Conservation (phyloP, 2,113 vertebrate genomes). For the Nibea albiflora region DNA sequence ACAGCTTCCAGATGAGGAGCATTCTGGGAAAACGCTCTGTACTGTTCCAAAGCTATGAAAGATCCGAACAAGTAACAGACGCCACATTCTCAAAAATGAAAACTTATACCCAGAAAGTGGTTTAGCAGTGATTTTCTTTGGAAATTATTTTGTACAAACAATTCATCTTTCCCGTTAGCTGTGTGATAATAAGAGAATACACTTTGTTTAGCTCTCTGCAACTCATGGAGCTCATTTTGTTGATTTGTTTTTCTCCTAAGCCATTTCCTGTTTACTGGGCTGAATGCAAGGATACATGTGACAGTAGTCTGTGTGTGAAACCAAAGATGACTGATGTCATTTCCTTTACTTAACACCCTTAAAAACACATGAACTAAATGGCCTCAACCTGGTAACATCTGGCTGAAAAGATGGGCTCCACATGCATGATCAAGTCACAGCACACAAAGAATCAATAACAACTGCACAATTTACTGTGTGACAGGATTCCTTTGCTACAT, state of each 20-base stretch:
- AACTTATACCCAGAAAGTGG: background rate
- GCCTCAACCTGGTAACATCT: constrained; percentile 59
- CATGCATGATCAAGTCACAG: constrained; percentile 8
- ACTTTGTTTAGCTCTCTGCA: constrained; percentile 26
- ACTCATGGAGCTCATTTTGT: constrained; percentile 42
- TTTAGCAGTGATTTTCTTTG: constrained; percentile 25
- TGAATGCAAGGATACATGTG: constrained; percentile 48
- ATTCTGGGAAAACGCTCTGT: constrained; percentile 30
- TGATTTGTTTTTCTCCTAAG: constrained; percentile 47
- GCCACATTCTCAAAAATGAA: constrained; percentile 8
- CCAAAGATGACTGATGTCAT: constrained; percentile 59
- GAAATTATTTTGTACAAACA: background rate
- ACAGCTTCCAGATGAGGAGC: constrained; percentile 23
- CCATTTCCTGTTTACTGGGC: constrained; percentile 72
- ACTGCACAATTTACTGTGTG: background rate
- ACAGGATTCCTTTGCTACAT: background rate
- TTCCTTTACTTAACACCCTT: constrained; percentile 64
- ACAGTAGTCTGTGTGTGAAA: constrained; percentile 56
- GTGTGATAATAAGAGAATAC: background rate
- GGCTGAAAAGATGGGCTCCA: constrained; percentile 41
- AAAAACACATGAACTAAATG: constrained; percentile 12
- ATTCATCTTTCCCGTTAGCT: background rate
- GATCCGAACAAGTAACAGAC: constrained; percentile 4
- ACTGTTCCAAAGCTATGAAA: constrained; percentile 23
- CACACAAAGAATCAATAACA: constrained; percentile 12